Conservation (phyloP, 2,888 invertebrate species). For the Nemapogon koenigi region DNA sequence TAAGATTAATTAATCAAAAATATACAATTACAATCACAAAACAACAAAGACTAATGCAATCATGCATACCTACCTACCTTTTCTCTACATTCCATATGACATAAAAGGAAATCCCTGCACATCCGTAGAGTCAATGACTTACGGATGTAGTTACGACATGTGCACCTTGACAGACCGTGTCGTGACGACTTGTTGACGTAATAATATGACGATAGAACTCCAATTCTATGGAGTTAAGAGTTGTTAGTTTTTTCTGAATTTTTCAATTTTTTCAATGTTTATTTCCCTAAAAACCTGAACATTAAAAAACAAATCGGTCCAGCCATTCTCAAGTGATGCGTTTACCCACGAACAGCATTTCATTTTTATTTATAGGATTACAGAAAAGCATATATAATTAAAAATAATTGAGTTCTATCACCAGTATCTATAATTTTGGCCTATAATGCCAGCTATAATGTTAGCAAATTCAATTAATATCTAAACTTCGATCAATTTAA, state of each 20-base stretch:
- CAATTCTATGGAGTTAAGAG: neutral
- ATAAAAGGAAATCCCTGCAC: neutral
- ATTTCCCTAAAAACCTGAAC: conserved; percentile 17
- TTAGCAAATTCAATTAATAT: too few relatives aligned
- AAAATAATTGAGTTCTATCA: too few relatives aligned
- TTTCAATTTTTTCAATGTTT: too few relatives aligned
- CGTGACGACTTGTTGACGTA: conserved; percentile 34
- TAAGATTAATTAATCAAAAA: neutral
- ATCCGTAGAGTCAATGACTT: conserved; percentile 53
- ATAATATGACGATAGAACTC: conserved; percentile 18
- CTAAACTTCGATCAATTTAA: too few relatives aligned
- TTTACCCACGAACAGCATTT: too few relatives aligned
- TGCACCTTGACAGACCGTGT: conserved; percentile 51
- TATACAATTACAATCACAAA: neutral
- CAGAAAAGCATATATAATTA: too few relatives aligned
- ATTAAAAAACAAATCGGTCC: conserved; percentile 3
- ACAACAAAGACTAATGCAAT: neutral
- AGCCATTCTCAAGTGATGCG: too few relatives aligned
- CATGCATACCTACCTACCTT: neutral
- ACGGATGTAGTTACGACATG: conserved; percentile 49
- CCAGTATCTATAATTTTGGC: too few relatives aligned
- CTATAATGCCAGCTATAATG: too few relatives aligned
- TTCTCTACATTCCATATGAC: neutral
- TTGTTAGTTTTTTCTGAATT: too few relatives aligned
- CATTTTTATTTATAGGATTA: too few relatives aligned